Conservation (phyloP, 2,113 vertebrate species). For the Tautogolabrus adspersus region DNA sequence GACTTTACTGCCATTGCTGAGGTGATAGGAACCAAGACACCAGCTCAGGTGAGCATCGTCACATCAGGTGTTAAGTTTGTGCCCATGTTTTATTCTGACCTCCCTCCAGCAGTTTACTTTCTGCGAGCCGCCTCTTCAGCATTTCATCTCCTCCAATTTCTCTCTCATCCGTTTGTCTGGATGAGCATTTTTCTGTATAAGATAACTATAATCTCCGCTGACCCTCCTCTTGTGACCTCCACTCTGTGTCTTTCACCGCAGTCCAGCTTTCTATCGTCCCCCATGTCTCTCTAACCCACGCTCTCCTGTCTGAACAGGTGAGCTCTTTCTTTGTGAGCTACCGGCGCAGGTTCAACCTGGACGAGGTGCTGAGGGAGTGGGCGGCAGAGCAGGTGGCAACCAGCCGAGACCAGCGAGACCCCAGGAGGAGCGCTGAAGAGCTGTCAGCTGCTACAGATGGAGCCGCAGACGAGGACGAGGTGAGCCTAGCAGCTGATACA, state of each 20-base stretch:
- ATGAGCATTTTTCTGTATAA: background rate
- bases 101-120: slow-evolving; percentile 4
- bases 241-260: slow-evolving; percentile 24
- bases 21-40: slow-evolving; percentile 92
- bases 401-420: slow-evolving; percentile 73
- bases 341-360: slow-evolving; percentile 91
- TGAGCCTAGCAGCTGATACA: slow-evolving; percentile 51
- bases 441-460: slow-evolving; percentile 70
- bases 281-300: background rate
- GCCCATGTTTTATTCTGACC: slow-evolving; percentile 23
- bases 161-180: background rate
- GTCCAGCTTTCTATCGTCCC: background rate
- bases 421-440: slow-evolving; percentile 68
- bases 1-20: slow-evolving; percentile 91
- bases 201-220: slow-evolving; percentile 24
- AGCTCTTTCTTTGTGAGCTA: slow-evolving; percentile 93
- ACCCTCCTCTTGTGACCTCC: slow-evolving; percentile 16
- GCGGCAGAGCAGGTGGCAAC: slow-evolving; percentile 88
- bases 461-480: slow-evolving; percentile 84
- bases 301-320: slow-evolving; percentile 79
- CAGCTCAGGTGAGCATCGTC: slow-evolving; percentile 86
- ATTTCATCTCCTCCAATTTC: slow-evolving; percentile 29
- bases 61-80: background rate
- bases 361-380: slow-evolving; percentile 93
- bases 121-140: slow-evolving; percentile 25